Base-by-base conservation (phyloP, 2,888 invertebrate genomes). In the Alloplasta piceator region DNA sequence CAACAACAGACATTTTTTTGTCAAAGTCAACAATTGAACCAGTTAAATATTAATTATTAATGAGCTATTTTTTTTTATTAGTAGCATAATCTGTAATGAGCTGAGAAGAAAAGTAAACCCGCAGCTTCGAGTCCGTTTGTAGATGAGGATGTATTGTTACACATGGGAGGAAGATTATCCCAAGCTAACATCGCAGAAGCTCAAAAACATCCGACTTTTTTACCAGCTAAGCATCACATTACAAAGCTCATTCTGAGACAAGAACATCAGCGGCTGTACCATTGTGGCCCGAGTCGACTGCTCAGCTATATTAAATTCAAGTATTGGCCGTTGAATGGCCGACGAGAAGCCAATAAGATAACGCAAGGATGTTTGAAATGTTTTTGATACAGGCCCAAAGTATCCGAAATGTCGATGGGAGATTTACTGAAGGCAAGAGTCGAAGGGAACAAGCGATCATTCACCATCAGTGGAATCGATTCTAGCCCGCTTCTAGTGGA, bases 381-480 rank as follows among this genome's bases (percentile, higher is more conserved):
- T 76, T 73, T 82, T 12, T 82, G 82, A 36, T 60, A 82, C 9
- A 82, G 85, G 10, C 86, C 86, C 7, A 64, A 68, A 14, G n/a
- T 80, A 0, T 77, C 80, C 36, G 64, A 80, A 4, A 86, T 88
- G 43, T 83, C 89, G 14, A 91, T 90, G 90, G 87, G 88, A 0
- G 82, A 88, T 38, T 84, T 92, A 4, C 91, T 92, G 0, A n/a
- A 26, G 5, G 85, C 86, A 7, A 70, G 92, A 70, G 83, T 91
- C n/a, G 80, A 68, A 5, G 75, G 82, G 3, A 67, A 78, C 1
- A 7, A 6, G 2, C 12, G 79, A 3, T 87, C 90, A 5, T 92
- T 92, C 81, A 60, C 82, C 4, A 58, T n/a, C 26, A 36, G 39
- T 1, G 75, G 81, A 3, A 46, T 78, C 7, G 83, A 82, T 36